Base-by-base conservation (phyloP, 1,140 invertebrate genomes). In the Drosophila pruinosa region DNA sequence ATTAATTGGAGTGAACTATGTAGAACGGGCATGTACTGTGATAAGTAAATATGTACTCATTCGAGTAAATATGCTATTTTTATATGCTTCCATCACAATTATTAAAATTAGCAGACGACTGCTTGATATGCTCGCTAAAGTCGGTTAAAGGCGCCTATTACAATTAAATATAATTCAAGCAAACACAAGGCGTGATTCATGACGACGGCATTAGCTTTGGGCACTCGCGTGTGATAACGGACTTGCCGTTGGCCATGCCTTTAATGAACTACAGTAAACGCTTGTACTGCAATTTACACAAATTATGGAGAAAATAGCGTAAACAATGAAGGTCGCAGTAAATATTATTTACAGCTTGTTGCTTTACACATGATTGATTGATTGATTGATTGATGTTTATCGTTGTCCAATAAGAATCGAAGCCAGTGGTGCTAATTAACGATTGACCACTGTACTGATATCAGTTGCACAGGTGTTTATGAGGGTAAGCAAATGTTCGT, bases 391-490 rank as follows among this genome's bases (percentile, higher is more conserved):
- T 7, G 19, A n/a, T n/a, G n/a, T 28, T 28, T 28, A 28, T 28
- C 26, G 26, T 28, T 28, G 26, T 28, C 5, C 48, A 4, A 19
- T 34, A 52, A n/a, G 48, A 52, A 34, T 31, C 3, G 3, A 12
- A 6, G 5, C 10, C 28, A 50, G 12, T 38, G 31, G 8, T 12
- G 12, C 21, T 4, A 14, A 15, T 48, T 15, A 8, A 4, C 14
- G 34, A 22, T 5, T 24, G 28, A 21, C 21, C n/a, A 62, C 58
- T 50, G 34, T 62, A n/a, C 17, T 36, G 28, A 24, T 71, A 65
- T 70, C 68, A 43, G 52, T 34, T 14, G 31, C 61, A 71, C 68
- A 71, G 61, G 68, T 71, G 58, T 63, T 54, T 47, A 48, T 28
- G 8, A 8, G 34, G 15, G 15, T n/a, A n/a, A n/a, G n/a, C n/a